These are phyloP conservation scores for Prionace glauca DNA, from an alignment of 2,797 vertebrate genomes.

Conservation along the genomic window DNA sequence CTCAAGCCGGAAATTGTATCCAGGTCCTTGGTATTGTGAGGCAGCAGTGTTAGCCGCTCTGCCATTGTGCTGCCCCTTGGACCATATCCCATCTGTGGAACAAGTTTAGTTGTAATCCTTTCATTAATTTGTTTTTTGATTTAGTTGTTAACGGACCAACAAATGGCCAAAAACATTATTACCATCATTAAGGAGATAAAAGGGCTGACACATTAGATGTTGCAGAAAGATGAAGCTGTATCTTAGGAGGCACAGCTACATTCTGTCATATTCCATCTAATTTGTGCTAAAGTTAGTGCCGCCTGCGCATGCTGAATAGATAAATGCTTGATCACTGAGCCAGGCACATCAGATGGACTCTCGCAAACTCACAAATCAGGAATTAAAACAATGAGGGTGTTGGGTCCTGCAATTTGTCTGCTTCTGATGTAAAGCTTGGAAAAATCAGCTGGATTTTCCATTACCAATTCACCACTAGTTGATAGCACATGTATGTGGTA, in stretches of 20 bases:
- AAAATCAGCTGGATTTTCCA: not conserved
- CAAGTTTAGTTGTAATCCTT: too few species aligned
- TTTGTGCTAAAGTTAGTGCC: not conserved
- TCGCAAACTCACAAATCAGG: too few species aligned
- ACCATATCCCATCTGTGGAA: too few species aligned
- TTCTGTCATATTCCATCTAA: not conserved
- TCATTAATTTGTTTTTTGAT: too few species aligned
- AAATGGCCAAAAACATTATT: too few species aligned
- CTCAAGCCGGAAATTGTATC: too few species aligned
- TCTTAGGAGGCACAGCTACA: not conserved
- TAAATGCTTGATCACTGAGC: not conserved
- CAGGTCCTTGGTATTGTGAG: too few species aligned
- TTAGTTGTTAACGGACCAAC: too few species aligned
- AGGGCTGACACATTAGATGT: not conserved
- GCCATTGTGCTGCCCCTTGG: too few species aligned
- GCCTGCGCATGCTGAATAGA: not conserved
- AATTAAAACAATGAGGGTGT: not conserved
- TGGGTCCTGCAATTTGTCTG: not conserved
- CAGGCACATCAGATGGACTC: not conserved
- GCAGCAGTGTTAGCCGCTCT: too few species aligned
- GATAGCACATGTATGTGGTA: not conserved
- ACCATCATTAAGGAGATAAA: too few species aligned
- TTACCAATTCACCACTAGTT: not conserved
- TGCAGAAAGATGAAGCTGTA: not conserved
- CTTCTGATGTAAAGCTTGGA: not conserved